Conservation (phyloP, 2,113 vertebrate species). For the Stictonetta naevosa region DNA sequence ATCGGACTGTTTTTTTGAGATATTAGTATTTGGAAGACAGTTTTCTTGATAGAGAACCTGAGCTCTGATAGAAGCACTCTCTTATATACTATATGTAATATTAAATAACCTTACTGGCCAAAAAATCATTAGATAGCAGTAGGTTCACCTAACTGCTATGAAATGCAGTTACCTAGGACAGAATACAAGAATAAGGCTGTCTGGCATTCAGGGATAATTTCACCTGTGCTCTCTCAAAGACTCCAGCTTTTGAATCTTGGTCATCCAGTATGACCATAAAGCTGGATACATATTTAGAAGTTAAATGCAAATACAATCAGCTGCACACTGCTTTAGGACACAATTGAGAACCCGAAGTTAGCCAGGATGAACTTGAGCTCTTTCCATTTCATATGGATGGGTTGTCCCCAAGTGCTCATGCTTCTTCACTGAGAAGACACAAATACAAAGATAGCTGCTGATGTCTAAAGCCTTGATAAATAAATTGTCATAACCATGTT, state of each 20-base stretch:
- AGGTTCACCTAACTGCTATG: not conserved
- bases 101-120: not conserved
- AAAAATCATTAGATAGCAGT: not conserved
- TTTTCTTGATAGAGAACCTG: not conserved
- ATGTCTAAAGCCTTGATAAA: not conserved
- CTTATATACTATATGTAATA: not conserved
- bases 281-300: not conserved
- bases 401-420: not conserved
- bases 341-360: not conserved
- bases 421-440: not conserved
- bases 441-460: not conserved
- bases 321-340: not conserved
- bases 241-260: not conserved
- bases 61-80: not conserved
- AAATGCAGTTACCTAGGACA: not conserved
- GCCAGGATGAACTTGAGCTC: not conserved
- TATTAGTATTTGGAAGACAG: not conserved
- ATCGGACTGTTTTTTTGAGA: not conserved
- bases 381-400: fast-evolving
- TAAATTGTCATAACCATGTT: not conserved
- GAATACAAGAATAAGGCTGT: not conserved
- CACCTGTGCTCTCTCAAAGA: not conserved
- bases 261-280: not conserved
- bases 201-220: not conserved
- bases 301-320: not conserved